Base-by-base conservation (phyloP, 2,888 invertebrate genomes). In the Gymnoscelis rufifasciata region DNA sequence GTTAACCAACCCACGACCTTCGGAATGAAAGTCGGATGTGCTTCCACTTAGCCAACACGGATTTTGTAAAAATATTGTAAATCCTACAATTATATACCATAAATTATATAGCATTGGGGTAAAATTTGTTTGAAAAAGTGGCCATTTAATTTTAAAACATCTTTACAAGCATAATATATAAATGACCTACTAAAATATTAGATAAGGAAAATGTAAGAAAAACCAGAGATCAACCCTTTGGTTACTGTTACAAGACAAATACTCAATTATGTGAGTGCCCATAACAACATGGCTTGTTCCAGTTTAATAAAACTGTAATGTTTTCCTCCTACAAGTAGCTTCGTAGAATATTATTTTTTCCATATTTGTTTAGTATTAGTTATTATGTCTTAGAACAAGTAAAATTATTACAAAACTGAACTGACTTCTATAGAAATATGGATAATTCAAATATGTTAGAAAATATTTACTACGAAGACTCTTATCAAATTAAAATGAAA, bases 141-240 rank as follows among this genome's bases (percentile, higher is more conserved):
- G 56, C 59, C 61, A 64, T 68, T 68, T 60, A 57, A 61, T 61
- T 66, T 59, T 63, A 60, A 66, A 64, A 62, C 53, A 46, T 52
- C 54, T 51, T 43, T 54, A 54, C 59, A 62, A 51, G 61, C 60
- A 64, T 71, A 66, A 65, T 33, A 59, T 54, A 62, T n/a, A 61
- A 69, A 50, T 50, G 44, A 19, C 19, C 19, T 19, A 19, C 46
- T 38, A 29, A 33, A 31, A 43, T 23, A 38, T n/a, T 19, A 29
- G 11, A n/a, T 15, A 33, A 31, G 14, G 27, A 43, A 37, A 39
- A 23, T 14, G 33, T 35, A 15, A 23, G 35, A 23, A 35, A 35
- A 43, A 24, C 24, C 35, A 12, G 8, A 5, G 27, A 19, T 31
- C 10, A 19, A 19, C 11, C 29, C 19, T 35, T 40, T 8, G 5